A percentile compares a stretch with the other conserved stretches of the same genome.
Evolutionary conservation across 2,888 invertebrate species (phyloP).

Genomic region (Sialis lutaria): DNA sequence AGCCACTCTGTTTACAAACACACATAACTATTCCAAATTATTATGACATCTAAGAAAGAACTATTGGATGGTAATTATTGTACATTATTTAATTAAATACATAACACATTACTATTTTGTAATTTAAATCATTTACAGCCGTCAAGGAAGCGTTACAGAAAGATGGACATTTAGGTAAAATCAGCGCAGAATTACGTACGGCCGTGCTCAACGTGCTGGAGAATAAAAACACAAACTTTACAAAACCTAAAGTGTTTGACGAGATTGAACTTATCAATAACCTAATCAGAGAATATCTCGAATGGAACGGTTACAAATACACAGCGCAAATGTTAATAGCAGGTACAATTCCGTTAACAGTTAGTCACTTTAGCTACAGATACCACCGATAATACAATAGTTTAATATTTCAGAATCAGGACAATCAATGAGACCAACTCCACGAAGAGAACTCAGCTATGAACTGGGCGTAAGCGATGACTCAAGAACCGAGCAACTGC

Average conservation of each 20-base stretch:
- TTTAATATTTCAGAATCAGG: conserved; percentile 18
- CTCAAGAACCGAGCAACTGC: conserved; percentile 22
- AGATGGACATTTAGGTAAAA: conserved; percentile 22
- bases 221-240: conserved; percentile 14
- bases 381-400: not conserved
- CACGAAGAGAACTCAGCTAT: conserved; percentile 20
- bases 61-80: conserved; percentile 18
- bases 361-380: not conserved
- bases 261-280: conserved; percentile 40
- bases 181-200: conserved; percentile 23
- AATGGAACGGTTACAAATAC: conserved; percentile 54
- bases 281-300: conserved; percentile 45
- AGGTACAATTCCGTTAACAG: conserved; percentile 13
- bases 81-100: not conserved
- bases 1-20: not conserved
- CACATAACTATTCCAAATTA: not conserved
- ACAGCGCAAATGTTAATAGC: conserved; percentile 27
- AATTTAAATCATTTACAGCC: conserved; percentile 14
- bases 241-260: conserved; percentile 20
- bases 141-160: conserved; percentile 23
- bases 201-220: conserved; percentile 24
- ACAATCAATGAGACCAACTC: conserved; percentile 17
- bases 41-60: conserved; percentile 17
- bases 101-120: not conserved
- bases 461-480: conserved; percentile 25